These are phyloP conservation scores for Sceloporus undulatus DNA, from an alignment of 2,113 vertebrate species.

Conservation along the genomic window DNA sequence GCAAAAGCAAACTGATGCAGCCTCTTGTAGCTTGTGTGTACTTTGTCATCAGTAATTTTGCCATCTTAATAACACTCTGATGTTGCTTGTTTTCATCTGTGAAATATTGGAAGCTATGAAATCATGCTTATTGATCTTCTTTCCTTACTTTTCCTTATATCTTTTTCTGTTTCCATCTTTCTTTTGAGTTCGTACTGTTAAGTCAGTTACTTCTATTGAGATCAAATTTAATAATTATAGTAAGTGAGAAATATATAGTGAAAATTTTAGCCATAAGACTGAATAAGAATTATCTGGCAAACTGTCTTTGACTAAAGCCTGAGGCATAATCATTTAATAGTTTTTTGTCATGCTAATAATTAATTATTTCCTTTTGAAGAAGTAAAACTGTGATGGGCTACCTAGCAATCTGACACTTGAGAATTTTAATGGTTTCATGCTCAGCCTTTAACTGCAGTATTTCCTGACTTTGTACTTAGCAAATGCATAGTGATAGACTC, in stretches of 20 bases:
- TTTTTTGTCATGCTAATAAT: conserved; percentile 53
- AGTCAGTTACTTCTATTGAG: conserved; percentile 33
- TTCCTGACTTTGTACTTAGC: conserved; percentile 4
- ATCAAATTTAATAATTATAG: conserved; percentile 54
- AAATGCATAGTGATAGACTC: neutral
- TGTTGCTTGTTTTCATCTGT: too few relatives aligned
- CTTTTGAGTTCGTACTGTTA: neutral
- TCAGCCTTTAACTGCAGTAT: neutral
- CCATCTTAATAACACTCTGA: too few relatives aligned
- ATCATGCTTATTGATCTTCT: neutral
- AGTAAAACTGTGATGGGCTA: neutral
- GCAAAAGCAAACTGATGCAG: too few relatives aligned
- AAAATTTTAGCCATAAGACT: conserved; percentile 50
- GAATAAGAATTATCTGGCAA: conserved; percentile 49
- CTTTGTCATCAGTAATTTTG: too few relatives aligned
- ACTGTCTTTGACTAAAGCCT: conserved; percentile 59
- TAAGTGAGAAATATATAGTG: conserved; percentile 43
- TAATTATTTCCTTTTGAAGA: conserved; percentile 43
- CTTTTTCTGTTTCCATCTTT: neutral
- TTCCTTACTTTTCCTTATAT: too few relatives aligned
- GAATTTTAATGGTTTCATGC: neutral
- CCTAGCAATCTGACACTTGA: neutral
- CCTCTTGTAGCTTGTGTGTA: too few relatives aligned
- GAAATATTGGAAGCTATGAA: too few relatives aligned
- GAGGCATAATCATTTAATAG: conserved; percentile 53